These are phyloP conservation scores for Cardiocondyla obscurior DNA, from an alignment of 1,140 invertebrate genomes.

Conservation along the genomic window DNA sequence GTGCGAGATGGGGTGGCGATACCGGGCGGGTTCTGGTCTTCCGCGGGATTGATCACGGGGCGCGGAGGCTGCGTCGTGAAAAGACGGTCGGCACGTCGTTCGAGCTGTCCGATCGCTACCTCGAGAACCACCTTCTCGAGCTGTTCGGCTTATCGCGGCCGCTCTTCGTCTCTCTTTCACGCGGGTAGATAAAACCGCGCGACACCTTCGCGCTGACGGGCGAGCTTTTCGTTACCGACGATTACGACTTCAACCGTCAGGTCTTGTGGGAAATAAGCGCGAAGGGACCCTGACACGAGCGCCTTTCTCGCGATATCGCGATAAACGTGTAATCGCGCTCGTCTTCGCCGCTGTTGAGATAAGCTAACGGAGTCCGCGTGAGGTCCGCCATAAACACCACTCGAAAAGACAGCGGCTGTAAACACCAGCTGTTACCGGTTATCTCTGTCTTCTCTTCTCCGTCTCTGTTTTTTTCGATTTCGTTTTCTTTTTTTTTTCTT, in stretches of 20 bases:
- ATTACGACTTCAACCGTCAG: neutral
- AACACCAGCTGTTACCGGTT: constrained; percentile 19
- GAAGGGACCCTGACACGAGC: neutral
- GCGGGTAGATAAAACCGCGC: neutral
- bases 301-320: constrained; percentile 5
- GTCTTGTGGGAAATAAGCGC: neutral
- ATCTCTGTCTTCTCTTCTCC: neutral
- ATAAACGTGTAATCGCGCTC: constrained; percentile 14
- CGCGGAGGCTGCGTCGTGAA: constrained; percentile 2
- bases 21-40: constrained; percentile 61
- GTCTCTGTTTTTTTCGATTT: neutral
- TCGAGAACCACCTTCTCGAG: neutral
- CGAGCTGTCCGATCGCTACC: neutral
- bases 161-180: neutral
- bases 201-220: neutral
- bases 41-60: constrained; percentile 61
- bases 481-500: too few relatives aligned
- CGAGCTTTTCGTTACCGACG: neutral
- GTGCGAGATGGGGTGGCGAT: constrained; percentile 42
- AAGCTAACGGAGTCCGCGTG: constrained; percentile 30
- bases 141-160: neutral
- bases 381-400: constrained; percentile 22
- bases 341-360: neutral
- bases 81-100: constrained; percentile 17
- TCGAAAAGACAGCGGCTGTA: constrained; percentile 11